Percentiles rank a stretch among this genome's conserved stretches.
Conservation (phyloP, 2,797 vertebrate species). For the Liparis tanakae region DNA sequence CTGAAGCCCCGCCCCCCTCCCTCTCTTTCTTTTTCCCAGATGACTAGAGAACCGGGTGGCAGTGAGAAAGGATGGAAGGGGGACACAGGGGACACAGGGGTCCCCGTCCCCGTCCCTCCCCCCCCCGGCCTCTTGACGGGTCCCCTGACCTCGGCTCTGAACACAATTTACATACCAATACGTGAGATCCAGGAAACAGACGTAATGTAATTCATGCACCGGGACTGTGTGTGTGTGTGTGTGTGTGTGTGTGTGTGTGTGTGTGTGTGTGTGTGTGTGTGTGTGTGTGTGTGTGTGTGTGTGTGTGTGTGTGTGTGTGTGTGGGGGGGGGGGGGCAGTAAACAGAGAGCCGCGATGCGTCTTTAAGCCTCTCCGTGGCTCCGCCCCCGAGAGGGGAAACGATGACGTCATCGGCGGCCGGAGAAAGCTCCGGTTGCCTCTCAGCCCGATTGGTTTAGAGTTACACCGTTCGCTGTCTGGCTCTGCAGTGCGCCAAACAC, state of each 20-base stretch:
- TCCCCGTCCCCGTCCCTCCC: too few relatives aligned
- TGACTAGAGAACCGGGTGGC: conserved; percentile 53
- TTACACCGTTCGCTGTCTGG: conserved; percentile 39
- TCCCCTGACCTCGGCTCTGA: conserved; percentile 59
- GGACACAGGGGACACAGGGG: conserved; percentile 34
- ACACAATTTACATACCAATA: conserved; percentile 82
- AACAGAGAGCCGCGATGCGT: too few relatives aligned
- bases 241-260: too few relatives aligned
- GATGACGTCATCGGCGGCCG: conserved; percentile 2
- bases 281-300: too few relatives aligned
- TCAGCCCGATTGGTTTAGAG: conserved; percentile 13
- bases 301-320: too few relatives aligned
- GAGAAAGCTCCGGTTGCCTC: conserved; percentile 22
- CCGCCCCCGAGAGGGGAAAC: too few relatives aligned
- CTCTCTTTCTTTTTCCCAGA: conserved; percentile 60
- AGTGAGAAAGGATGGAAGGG: conserved; percentile 56
- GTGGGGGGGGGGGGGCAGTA: too few relatives aligned
- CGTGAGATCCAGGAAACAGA: conserved; percentile 55
- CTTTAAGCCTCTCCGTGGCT: too few relatives aligned
- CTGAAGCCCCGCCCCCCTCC: conserved; percentile 43
- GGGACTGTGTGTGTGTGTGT: too few relatives aligned
- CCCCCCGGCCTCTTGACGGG: conserved; percentile 62
- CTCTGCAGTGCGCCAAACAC: conserved; percentile 43
- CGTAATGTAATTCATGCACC: conserved; percentile 49
- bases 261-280: too few relatives aligned